A percentile compares a stretch with the other conserved stretches of the same genome.
Conservation (phyloP, 1,140 invertebrate genomes). For the Eciton burchellii region DNA sequence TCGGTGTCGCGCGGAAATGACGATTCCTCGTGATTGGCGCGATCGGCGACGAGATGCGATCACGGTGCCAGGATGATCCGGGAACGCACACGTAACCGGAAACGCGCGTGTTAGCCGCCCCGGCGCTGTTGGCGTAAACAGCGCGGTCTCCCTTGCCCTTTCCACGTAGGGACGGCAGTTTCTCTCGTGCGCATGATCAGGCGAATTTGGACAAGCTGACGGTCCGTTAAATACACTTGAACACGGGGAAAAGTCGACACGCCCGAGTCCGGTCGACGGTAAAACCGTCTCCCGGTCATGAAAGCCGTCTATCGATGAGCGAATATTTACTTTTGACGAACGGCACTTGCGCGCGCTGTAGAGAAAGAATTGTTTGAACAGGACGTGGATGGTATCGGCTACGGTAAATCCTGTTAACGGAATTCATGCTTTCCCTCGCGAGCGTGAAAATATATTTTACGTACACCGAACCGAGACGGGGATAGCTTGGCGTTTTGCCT, state of each 20-base stretch:
- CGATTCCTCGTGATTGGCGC: conserved; percentile 17
- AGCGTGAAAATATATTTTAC: conserved; percentile 57
- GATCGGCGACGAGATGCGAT: conserved; percentile 51
- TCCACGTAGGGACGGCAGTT: conserved; percentile 12
- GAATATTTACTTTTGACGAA: conserved; percentile 63
- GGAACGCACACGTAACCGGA: conserved; percentile 49
- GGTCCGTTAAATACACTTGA: conserved; percentile 51
- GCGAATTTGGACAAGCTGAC: conserved; percentile 52
- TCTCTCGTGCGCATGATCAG: neutral
- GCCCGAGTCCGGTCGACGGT: conserved; percentile 36
- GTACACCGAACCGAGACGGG: conserved; percentile 7
- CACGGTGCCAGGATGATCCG: neutral
- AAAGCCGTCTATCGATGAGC: conserved; percentile 57
- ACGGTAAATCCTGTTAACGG: conserved; percentile 58
- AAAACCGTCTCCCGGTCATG: conserved; percentile 51
- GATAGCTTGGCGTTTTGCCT: conserved; percentile 59
- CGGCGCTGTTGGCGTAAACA: conserved; percentile 52
- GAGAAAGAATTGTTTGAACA: conserved; percentile 60
- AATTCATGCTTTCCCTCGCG: conserved; percentile 59
- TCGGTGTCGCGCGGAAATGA: neutral
- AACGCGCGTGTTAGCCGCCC: conserved; percentile 6
- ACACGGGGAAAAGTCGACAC: conserved; percentile 27
- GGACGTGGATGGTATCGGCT: conserved; percentile 51
- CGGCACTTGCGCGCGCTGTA: conserved; percentile 50
- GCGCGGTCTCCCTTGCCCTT: neutral